phyloP scores from a whole-genome alignment of 2,113 vertebrate genomes.

The Ciconia maguari region DNA sequence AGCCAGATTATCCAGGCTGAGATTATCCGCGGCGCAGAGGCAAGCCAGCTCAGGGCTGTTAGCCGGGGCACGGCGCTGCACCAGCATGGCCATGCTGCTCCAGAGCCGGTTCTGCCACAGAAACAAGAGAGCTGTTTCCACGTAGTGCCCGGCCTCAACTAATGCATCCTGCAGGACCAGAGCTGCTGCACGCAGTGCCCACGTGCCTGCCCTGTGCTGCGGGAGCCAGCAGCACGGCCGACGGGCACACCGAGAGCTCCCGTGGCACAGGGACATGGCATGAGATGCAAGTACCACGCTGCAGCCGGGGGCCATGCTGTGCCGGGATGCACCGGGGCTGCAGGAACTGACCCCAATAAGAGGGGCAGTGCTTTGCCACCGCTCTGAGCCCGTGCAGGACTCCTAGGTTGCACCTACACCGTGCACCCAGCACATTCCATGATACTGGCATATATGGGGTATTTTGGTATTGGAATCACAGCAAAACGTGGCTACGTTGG shows the following conservation, averaged over 20 bases:
- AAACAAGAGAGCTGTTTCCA: background rate
- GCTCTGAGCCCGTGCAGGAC: background rate
- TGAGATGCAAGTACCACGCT: accelerated
- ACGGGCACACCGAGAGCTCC: no score
- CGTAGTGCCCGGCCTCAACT: accelerated
- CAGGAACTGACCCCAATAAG: background rate
- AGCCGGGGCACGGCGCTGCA: accelerated
- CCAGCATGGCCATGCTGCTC: accelerated
- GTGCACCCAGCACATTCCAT: accelerated
- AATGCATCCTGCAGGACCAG: accelerated
- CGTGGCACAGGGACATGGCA: accelerated
- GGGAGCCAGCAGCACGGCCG: accelerated
- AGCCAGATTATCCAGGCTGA: background rate
- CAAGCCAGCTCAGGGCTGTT: background rate
- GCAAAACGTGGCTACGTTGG: accelerated
- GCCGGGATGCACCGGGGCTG: background rate
- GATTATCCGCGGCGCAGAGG: background rate
- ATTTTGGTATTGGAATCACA: background rate
- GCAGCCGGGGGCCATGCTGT: background rate
- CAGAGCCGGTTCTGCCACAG: background rate
- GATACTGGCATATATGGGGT: accelerated
- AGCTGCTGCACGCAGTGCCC: background rate
- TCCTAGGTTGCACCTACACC: background rate
- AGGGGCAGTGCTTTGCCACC: background rate
- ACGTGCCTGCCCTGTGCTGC: background rate